Evolutionary conservation across 2,888 invertebrate species (phyloP).

Genomic region (Blastobasis adustella): DNA sequence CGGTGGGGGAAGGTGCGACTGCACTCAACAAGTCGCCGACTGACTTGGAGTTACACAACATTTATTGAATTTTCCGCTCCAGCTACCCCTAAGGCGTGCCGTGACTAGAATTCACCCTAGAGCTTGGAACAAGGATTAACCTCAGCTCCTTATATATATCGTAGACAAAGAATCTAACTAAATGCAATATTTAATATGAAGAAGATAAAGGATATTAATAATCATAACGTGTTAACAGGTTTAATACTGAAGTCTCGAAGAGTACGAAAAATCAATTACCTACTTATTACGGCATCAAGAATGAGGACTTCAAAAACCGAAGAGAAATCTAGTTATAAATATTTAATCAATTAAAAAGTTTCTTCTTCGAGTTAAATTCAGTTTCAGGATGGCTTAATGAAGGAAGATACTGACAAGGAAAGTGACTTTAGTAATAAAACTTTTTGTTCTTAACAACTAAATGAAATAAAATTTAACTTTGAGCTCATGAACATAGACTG

Average conservation of each 20-base stretch:
- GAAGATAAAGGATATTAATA: slow-evolving; percentile 15
- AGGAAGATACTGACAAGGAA: slow-evolving; percentile 27
- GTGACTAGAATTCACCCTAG: slow-evolving; percentile 32
- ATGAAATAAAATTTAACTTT: slow-evolving; percentile 35
- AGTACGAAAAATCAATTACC: too few species aligned
- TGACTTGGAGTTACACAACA: slow-evolving; percentile 26
- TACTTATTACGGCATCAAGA: too few species aligned
- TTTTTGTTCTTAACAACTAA: slow-evolving; percentile 35
- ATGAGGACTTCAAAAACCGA: too few species aligned
- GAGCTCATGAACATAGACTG: slow-evolving; percentile 13
- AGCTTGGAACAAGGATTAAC: too few species aligned
- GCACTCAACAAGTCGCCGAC: slow-evolving; percentile 21
- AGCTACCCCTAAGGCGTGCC: slow-evolving; percentile 25
- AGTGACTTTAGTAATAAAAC: slow-evolving; percentile 28
- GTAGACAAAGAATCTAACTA: too few species aligned
- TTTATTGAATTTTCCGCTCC: slow-evolving; percentile 53
- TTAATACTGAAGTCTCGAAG: too few species aligned
- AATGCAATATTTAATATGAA: too few species aligned
- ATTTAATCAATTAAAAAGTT: too few species aligned
- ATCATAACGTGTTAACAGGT: too few species aligned
- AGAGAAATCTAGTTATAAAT: too few species aligned
- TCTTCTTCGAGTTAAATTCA: not conserved
- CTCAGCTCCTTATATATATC: too few species aligned
- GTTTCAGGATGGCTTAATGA: slow-evolving; percentile 16
- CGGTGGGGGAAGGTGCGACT: not conserved